Evolutionary conservation across 2,797 vertebrate species (phyloP).

Genomic region (Xenopus petersii): DNA sequence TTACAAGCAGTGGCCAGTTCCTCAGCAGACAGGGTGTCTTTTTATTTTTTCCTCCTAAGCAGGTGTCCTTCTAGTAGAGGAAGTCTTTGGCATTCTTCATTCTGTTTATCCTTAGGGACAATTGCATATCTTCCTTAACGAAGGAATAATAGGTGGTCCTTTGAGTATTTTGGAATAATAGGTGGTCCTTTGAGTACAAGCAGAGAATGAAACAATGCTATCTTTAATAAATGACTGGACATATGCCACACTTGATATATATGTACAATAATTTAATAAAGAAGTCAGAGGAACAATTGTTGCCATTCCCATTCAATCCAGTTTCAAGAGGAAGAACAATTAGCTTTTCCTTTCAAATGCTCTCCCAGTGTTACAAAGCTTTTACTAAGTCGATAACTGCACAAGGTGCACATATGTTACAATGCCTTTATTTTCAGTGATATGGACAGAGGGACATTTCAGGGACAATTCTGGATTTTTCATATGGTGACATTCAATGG

Average conservation of each 20-base stretch:
- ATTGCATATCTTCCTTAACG: neutral
- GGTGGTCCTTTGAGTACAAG: neutral
- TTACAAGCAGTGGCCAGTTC: no score
- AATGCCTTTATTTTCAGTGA: constrained; percentile 42
- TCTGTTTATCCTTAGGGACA: constrained; percentile 32
- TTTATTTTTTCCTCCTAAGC: no score
- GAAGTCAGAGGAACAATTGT: constrained; percentile 1
- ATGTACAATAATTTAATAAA: constrained; percentile 16
- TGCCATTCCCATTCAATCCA: constrained; percentile 3
- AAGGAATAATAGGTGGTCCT: neutral
- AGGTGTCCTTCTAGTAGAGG: neutral
- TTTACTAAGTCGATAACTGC: no score
- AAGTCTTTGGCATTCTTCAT: constrained; percentile 26
- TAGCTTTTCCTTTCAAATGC: no score
- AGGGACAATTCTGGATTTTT: constrained; percentile 30
- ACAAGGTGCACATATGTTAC: constrained; percentile 18
- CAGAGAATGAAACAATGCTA: constrained; percentile 31
- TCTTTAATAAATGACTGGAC: constrained; percentile 1
- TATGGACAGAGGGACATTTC: constrained; percentile 33
- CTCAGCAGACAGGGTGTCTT: no score
- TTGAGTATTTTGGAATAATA: constrained; percentile 6
- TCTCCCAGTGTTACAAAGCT: no score
- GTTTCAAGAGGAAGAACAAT: no score
- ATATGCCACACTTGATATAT: constrained; percentile 25
- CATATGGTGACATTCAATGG: constrained; percentile 8